Evolutionary conservation across 2,888 invertebrate species (phyloP).

Genomic region (Morpho deidamia): DNA sequence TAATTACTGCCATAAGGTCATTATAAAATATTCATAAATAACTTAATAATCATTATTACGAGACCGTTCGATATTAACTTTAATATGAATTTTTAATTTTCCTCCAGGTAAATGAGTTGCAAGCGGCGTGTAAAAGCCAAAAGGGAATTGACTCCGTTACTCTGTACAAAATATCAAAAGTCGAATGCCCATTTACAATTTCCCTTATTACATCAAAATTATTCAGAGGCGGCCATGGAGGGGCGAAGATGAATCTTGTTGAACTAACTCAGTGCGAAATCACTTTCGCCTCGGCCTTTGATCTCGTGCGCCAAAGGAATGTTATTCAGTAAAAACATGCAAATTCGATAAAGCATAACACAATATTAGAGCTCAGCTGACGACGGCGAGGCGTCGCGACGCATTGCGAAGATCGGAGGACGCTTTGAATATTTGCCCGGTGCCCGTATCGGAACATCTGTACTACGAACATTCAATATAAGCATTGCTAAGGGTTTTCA

Average conservation of each 20-base stretch:
- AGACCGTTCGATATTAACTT: neutral
- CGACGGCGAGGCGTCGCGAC: constrained; percentile 31
- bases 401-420: constrained; percentile 42
- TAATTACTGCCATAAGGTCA: too few relatives aligned
- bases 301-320: constrained; percentile 76
- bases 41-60: neutral
- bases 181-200: constrained; percentile 69
- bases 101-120: neutral
- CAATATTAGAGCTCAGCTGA: constrained; percentile 68
- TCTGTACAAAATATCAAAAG: constrained; percentile 45
- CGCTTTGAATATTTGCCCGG: constrained; percentile 47
- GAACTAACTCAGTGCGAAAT: constrained; percentile 78
- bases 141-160: constrained; percentile 14
- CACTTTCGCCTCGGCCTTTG: constrained; percentile 74
- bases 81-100: constrained; percentile 9
- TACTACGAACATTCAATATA: neutral
- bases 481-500: too few relatives aligned
- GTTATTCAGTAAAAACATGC: constrained; percentile 79
- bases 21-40: neutral
- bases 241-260: constrained; percentile 72
- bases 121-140: constrained; percentile 9
- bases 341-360: constrained; percentile 79
- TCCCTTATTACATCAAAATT: constrained; percentile 73
- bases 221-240: constrained; percentile 64
- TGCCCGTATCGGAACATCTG: constrained; percentile 7